Evolutionary conservation across 2,113 vertebrate genomes (phyloP).

Genomic region (Morone saxatilis): DNA sequence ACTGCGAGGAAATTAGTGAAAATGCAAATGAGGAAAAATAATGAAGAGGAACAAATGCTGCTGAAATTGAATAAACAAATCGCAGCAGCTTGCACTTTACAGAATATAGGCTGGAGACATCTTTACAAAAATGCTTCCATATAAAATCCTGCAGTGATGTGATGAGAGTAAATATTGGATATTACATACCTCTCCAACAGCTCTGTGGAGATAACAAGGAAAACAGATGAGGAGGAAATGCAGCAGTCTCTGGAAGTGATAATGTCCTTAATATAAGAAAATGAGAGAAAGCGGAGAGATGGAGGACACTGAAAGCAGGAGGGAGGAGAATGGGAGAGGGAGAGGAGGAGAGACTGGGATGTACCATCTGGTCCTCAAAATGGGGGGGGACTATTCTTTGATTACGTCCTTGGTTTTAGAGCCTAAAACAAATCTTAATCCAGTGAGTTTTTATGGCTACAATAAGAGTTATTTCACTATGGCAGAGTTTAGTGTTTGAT

Average conservation of each 20-base stretch:
- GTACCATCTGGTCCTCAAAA: constrained; percentile 69
- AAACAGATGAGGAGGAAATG: constrained; percentile 32
- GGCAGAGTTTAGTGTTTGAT: not conserved
- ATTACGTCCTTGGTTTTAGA: not conserved
- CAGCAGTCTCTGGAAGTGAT: constrained; percentile 40
- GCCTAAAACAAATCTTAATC: not conserved
- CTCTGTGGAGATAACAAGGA: constrained; percentile 24
- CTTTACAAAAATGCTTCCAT: constrained; percentile 23
- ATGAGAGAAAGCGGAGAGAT: constrained; percentile 73
- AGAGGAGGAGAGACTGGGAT: constrained; percentile 72
- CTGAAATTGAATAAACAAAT: constrained; percentile 9
- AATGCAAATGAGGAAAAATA: constrained; percentile 33
- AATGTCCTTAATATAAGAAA: constrained; percentile 72
- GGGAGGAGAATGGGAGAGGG: constrained; percentile 70
- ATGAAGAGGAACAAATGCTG: constrained; percentile 6
- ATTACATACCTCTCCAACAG: constrained; percentile 69
- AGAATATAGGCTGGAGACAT: constrained; percentile 32
- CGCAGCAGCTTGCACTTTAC: constrained; percentile 23
- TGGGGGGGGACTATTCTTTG: constrained; percentile 48
- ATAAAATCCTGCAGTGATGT: constrained; percentile 42
- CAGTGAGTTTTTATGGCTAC: not conserved
- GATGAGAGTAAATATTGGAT: constrained; percentile 24
- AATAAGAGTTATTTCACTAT: not conserved
- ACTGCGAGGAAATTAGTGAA: constrained; percentile 37
- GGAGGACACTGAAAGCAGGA: constrained; percentile 77